Base-by-base conservation (phyloP, 1,140 invertebrate genomes). In the Dinoponera quadriceps region DNA sequence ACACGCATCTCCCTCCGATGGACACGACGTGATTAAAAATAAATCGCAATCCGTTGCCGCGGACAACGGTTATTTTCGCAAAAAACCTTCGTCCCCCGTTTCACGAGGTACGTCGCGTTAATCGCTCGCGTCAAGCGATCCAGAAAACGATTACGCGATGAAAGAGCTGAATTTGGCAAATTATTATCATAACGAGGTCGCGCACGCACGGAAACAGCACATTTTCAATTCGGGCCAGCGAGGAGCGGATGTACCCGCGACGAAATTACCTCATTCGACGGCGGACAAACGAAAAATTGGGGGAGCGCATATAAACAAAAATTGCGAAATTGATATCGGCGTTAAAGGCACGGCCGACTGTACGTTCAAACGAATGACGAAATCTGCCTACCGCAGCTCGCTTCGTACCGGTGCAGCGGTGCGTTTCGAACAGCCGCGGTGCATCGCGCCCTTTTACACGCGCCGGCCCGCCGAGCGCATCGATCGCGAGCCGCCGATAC, bases 401-500 rank as follows among this genome's bases (percentile, higher is more conserved):
- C n/a, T 44, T 22, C 27, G 54, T 71, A 62, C 65, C 80, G 38
- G 29, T 73, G 66, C 84, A 65, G 62, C 66, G 73, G 78, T 63
- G 57, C 84, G 66, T 87, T 69, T 86, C 83, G 83, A 51, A 71
- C 75, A 57, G 65, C 25, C 75, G 75, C 72, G 71, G 57, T 65
- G 59, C 71, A 83, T 72, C 75, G 83, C 84, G 65, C 59, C 33
- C 84, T 87, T 87, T 82, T 72, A 80, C 75, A 71, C 75, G 49
- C 65, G 65, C 29, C 65, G 33, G 33, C 55, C 72, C 38, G 16
- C 29, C 74, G 60, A 48, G 62, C 27, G 65, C 81, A 84, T 87
- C 85, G 81, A 87, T 87, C 81, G 85, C 38, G 38, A 44, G 33
- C 3, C 38, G 38, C 62, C 49, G 38, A 72, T 63, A 72, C 69